Evolutionary conservation across 2,113 vertebrate species (phyloP).

Genomic region (Nothocercus nigrocapillus): DNA sequence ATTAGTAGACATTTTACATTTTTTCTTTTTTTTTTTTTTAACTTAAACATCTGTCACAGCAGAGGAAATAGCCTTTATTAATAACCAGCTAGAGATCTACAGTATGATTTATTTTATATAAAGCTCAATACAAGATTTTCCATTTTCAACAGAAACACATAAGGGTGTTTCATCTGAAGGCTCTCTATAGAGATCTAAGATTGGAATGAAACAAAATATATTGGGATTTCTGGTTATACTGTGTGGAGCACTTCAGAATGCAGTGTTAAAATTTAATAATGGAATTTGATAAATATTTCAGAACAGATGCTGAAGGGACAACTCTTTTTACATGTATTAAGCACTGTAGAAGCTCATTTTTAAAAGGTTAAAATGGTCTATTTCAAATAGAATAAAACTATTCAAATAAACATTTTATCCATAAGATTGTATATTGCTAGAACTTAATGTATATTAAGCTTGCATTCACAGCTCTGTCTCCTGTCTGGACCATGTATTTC

Average conservation of each 20-base stretch:
- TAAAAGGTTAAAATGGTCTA: neutral
- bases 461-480: neutral
- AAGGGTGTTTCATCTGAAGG: neutral
- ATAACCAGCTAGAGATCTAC: neutral
- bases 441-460: slow-evolving; percentile 4
- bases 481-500: slow-evolving; percentile 5
- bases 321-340: slow-evolving; percentile 6
- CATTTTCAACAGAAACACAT: neutral
- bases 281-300: slow-evolving; percentile 50
- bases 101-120: neutral
- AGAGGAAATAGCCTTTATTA: neutral
- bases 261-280: slow-evolving; percentile 26
- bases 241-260: neutral
- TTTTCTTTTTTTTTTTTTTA: neutral
- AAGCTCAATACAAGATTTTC: neutral
- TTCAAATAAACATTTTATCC: slow-evolving; percentile 43
- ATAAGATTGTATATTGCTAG: slow-evolving; percentile 11
- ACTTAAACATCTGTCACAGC: neutral
- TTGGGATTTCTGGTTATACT: neutral
- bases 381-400: slow-evolving; percentile 29
- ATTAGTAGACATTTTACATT: neutral
- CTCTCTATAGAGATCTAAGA: neutral
- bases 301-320: neutral
- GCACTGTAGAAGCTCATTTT: neutral
- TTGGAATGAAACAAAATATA: neutral